Base-by-base conservation (phyloP, 2,888 invertebrate genomes). In the Epirrhoe alternata region DNA sequence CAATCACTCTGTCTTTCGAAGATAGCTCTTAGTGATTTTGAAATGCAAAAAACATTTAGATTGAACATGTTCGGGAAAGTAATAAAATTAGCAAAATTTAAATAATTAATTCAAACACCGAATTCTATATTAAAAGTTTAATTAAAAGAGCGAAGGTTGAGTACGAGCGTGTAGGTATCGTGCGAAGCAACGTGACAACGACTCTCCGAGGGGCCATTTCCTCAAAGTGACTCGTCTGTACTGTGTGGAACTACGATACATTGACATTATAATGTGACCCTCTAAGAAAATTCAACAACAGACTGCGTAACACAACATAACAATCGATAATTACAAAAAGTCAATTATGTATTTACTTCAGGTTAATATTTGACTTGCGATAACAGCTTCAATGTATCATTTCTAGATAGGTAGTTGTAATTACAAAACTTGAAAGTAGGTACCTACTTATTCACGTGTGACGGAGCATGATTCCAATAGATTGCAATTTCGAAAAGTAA, bases 211-310 rank as follows among this genome's bases (percentile, higher is more conserved):
- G 68, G 64, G 69, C 67, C 71, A 70, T 73, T 75, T 76, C 73
- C 73, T 72, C 75, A 74, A 74, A 70, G 71, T 72, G 72, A 74
- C 72, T 73, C 64, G 65, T 61, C 69, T 59, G 69, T 70, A 53
- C 58, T 68, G 61, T 58, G 38, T 42, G 12, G 4, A 61, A 66
- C 61, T 57, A 63, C 66, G 64, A 72, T 65, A 70, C 63, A 66
- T 65, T 64, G 59, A 70, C 68, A 66, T 69, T 67, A 70, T 65
- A 64, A 70, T 68, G 67, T 68, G 56, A 70, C 71, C 69, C 62
- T 64, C 64, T 61, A 60, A 62, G 45, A 70, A 66, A 69, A 68
- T 68, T 69, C 63, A 70, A 74, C 67, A 72, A 66, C 60, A 59
- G 50, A 56, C 50, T 55, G 24, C 56, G 61, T 68, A 66, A 65